Base-by-base conservation (phyloP, 2,797 vertebrate species). In the Carcharodon carcharias region DNA sequence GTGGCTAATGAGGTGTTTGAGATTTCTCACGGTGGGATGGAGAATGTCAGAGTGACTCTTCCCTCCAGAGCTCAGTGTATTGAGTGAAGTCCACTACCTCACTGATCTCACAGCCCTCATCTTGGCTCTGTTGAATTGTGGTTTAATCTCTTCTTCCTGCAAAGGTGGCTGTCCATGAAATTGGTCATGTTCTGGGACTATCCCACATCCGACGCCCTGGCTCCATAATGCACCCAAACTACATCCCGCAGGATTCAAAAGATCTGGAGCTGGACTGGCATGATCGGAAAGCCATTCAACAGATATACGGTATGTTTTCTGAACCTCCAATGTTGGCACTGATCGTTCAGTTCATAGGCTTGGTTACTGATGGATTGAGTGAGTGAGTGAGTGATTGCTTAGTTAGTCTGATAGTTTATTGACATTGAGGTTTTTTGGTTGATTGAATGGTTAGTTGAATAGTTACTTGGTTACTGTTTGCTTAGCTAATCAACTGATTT, bases 121-220 rank as follows among this genome's bases (percentile, higher is more conserved):
- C 35, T 31, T 65, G 21, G 0, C 54, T 31, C 23, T 31, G 12
- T 89, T 58, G 5, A 85, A 85, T 9, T 26, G 18, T 85, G 18
- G 50, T 2, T 50, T 23, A 0, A 23, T 63, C 35, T 63, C 35
- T 26, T 9, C 4, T 94, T 54, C 91, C 31, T n/a, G 11, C 28
- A 21, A 40, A 97, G 96, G 96, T 97, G 31, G 96, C 96, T 23
- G 96, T 97, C 26, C 96, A 97, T 61, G 96, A 97, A 96, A 97
- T 97, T 14, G 96, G 96, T 5, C 96, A 97, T 4, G 96, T 97
- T 8, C 95, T 97, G 50, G 96, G 96, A 5, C 88, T 97, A 8
- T 96, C 96, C 26, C 96, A 97, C 45, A 96, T 97, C 77, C 95
- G 96, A 6, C n/a, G 95, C 0, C 5, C 69, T 0, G 96, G 77